Conservation (phyloP, 64 coral and sea anemone species). For the Montipora foliosa region DNA sequence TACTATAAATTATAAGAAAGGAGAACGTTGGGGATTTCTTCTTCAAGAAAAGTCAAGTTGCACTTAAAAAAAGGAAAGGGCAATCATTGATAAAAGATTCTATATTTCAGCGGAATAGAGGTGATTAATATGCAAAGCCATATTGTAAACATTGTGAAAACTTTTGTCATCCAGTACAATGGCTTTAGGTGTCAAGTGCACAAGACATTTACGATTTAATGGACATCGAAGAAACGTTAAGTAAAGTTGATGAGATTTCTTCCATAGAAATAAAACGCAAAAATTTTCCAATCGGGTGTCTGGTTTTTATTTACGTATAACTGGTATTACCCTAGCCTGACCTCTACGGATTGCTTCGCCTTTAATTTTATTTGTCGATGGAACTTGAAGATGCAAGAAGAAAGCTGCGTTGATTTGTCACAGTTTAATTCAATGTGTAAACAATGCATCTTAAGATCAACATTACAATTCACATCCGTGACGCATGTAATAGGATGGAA, state of each 20-base stretch:
- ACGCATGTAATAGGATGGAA: not conserved
- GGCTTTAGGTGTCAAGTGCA: conserved; percentile 25
- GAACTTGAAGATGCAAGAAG: not conserved
- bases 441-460: conserved; percentile 11
- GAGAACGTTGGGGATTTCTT: not conserved
- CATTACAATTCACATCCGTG: not conserved
- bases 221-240: not conserved
- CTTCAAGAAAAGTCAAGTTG: not conserved
- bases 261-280: not conserved
- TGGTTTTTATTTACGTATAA: not conserved
- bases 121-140: conserved; percentile 37
- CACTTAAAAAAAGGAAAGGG: not conserved
- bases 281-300: not conserved
- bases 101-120: not conserved
- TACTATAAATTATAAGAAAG: conserved; percentile 15
- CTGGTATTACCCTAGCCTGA: not conserved
- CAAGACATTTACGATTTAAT: conserved; percentile 59
- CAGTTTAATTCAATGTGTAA: not conserved
- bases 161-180: conserved; percentile 70
- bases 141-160: conserved; percentile 54
- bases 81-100: not conserved
- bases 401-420: not conserved
- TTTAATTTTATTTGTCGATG: not conserved
- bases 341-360: not conserved
- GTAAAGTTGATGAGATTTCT: conserved; percentile 14